phyloP scores from a whole-genome alignment of 1,140 invertebrate genomes.

The Caenorhabditis latens region DNA sequence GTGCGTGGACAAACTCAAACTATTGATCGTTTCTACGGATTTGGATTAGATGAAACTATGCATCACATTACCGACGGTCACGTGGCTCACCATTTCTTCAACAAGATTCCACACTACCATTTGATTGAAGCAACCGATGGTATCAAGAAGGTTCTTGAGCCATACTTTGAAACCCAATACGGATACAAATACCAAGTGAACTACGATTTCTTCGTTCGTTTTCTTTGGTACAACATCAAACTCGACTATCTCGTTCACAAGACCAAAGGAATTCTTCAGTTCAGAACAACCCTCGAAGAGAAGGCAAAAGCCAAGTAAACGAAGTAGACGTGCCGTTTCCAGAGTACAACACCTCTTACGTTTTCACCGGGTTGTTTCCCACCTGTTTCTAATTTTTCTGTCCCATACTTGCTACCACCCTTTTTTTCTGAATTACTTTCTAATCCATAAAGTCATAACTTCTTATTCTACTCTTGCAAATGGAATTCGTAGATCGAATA shows the following conservation, averaged over 20 bases:
- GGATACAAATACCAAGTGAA: conserved; percentile 45
- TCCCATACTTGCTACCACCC: neutral
- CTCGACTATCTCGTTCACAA: conserved; percentile 49
- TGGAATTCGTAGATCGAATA: too few species aligned
- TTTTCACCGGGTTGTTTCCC: conserved; percentile 28
- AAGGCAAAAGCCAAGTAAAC: conserved; percentile 49
- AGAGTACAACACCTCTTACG: conserved; percentile 39
- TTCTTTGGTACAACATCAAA: conserved; percentile 13
- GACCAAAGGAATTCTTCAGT: conserved; percentile 44
- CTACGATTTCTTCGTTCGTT: conserved; percentile 43
- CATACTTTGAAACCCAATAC: conserved; percentile 22
- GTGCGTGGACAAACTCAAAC: conserved; percentile 79
- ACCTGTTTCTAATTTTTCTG: conserved; percentile 22
- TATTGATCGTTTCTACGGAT: conserved; percentile 78
- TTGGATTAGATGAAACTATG: conserved; percentile 78
- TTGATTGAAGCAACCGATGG: conserved; percentile 33
- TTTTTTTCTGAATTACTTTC: neutral
- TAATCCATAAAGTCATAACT: conserved; percentile 7
- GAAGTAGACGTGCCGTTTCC: neutral
- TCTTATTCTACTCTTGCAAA: neutral
- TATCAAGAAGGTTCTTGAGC: conserved; percentile 53
- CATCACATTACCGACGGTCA: conserved; percentile 78
- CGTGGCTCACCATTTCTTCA: conserved; percentile 50
- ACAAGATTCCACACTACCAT: conserved; percentile 47
- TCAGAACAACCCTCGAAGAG: conserved; percentile 41